A percentile compares a stretch with the other conserved stretches of the same genome.
phyloP scores from a whole-genome alignment of 2,113 vertebrate species.

The Diglossa brunneiventris region DNA sequence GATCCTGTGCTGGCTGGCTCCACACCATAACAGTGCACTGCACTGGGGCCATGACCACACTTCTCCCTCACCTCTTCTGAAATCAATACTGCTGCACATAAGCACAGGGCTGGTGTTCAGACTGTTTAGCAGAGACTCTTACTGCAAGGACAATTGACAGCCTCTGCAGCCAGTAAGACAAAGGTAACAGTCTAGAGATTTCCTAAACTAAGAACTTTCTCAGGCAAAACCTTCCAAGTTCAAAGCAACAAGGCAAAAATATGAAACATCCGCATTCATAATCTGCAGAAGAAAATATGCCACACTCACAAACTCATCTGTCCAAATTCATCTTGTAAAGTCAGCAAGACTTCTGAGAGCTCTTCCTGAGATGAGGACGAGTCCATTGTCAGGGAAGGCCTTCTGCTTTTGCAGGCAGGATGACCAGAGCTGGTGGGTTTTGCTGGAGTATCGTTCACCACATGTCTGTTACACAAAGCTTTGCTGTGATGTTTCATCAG shows the following conservation, averaged over 20 bases:
- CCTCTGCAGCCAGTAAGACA: neutral
- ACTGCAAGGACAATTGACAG: neutral
- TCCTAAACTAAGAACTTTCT: neutral
- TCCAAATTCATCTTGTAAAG: slow-evolving; percentile 90
- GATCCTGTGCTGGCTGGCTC: neutral
- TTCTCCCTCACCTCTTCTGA: neutral
- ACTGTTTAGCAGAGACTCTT: neutral
- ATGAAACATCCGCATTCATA: neutral
- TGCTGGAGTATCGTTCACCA: slow-evolving; percentile 74
- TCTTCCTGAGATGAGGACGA: slow-evolving; percentile 80
- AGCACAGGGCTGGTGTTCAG: neutral
- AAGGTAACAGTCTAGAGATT: neutral
- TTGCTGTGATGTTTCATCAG: slow-evolving; percentile 92
- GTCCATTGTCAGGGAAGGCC: neutral
- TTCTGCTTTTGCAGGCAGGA: slow-evolving; percentile 29
- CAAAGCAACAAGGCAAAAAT: neutral
- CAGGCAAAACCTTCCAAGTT: neutral
- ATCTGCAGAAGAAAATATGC: neutral
- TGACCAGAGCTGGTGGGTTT: neutral
- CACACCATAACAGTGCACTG: neutral
- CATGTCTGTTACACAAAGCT: slow-evolving; percentile 86
- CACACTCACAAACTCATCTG: slow-evolving; percentile 92
- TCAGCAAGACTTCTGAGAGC: slow-evolving; percentile 84
- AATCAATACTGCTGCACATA: neutral
- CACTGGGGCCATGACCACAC: neutral